Evolutionary conservation across 1,140 invertebrate species (phyloP).

Genomic region (Bombus picipes): DNA sequence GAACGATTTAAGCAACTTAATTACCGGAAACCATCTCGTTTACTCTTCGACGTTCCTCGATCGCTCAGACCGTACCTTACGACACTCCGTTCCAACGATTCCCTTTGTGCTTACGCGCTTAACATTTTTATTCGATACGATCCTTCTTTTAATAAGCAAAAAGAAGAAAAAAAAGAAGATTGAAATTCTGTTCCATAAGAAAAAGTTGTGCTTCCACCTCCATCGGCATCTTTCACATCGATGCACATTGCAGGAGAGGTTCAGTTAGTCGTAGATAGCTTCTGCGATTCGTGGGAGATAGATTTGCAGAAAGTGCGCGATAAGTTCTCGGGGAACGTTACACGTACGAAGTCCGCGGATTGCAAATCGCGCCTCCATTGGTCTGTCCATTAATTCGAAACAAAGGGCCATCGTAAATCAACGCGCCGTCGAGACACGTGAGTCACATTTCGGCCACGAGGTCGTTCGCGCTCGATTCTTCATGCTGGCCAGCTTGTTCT

Average conservation of each 20-base stretch:
- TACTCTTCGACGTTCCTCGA: background rate
- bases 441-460: conserved; percentile 59
- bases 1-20: conserved; percentile 49
- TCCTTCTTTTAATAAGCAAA: background rate
- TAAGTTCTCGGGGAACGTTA: background rate
- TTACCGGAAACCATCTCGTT: conserved; percentile 27
- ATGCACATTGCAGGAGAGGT: background rate
- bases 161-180: background rate
- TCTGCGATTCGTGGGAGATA: conserved; percentile 23
- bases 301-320: conserved; percentile 46
- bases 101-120: too few relatives aligned
- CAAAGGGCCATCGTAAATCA: conserved; percentile 60
- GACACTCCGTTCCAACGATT: background rate
- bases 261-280: background rate
- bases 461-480: conserved; percentile 45
- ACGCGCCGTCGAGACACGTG: conserved; percentile 24
- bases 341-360: background rate
- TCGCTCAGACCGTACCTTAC: background rate
- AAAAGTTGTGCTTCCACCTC: background rate
- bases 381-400: conserved; percentile 63
- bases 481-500: background rate
- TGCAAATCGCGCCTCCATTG: conserved; percentile 13
- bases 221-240: background rate
- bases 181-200: background rate
- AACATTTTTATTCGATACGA: background rate